Percentiles rank a stretch among this genome's conserved stretches.
Conservation (phyloP, 2,113 vertebrate species). For the Corythoichthys haematopterus region DNA sequence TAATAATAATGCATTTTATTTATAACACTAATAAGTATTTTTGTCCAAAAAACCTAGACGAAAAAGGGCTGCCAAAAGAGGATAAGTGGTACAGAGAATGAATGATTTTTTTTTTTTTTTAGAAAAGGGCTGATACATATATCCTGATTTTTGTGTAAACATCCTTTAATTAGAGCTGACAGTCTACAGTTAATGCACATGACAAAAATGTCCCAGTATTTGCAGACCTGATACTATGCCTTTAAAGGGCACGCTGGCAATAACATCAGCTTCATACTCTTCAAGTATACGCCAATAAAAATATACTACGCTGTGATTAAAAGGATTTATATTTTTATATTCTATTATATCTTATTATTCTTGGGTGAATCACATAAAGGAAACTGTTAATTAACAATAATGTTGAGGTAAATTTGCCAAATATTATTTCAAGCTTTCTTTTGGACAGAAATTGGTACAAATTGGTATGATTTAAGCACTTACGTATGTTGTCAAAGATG, state of each 20-base stretch:
- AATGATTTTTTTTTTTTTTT: too few species aligned
- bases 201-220: too few species aligned
- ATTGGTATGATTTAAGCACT: constrained; percentile 1
- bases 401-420: not conserved
- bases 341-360: not conserved
- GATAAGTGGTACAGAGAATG: too few species aligned
- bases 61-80: too few species aligned
- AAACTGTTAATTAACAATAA: not conserved
- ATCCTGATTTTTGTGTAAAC: too few species aligned
- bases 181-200: too few species aligned
- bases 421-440: not conserved
- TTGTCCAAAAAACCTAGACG: too few species aligned
- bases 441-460: not conserved
- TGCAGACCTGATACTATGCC: too few species aligned
- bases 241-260: not conserved
- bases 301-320: not conserved
- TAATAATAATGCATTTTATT: too few species aligned
- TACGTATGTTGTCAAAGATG: not conserved
- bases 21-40: too few species aligned
- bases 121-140: too few species aligned
- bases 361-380: not conserved
- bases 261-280: not conserved
- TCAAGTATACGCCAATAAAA: not conserved
- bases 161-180: too few species aligned
- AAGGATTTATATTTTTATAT: not conserved